These are phyloP conservation scores for Plestiodon gilberti DNA, from an alignment of 2,113 vertebrate genomes.

Conservation along the genomic window DNA sequence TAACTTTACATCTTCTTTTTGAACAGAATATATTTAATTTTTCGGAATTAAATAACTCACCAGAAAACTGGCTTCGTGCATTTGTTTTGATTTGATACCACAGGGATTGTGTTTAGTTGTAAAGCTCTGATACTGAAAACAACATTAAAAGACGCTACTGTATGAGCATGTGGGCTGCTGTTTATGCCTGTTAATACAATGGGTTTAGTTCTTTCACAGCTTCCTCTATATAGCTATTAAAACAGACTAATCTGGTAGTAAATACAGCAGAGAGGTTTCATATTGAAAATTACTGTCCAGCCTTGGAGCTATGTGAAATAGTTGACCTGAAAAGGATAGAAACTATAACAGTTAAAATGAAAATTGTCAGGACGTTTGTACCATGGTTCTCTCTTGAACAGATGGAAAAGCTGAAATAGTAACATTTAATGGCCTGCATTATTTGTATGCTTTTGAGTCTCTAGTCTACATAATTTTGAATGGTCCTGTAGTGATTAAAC, in stretches of 20 bases:
- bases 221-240: background rate
- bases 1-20: background rate
- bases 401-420: no score
- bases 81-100: background rate
- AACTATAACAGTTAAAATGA: background rate
- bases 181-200: background rate
- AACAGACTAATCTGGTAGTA: background rate
- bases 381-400: no score
- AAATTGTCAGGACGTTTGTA: no score
- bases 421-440: no score
- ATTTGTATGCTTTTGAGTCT: no score
- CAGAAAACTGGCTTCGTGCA: background rate
- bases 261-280: background rate
- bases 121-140: background rate
- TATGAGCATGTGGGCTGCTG: background rate
- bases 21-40: background rate
- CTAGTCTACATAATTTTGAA: no score
- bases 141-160: background rate
- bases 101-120: background rate
- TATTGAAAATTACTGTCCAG: background rate
- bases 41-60: background rate
- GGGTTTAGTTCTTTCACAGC: background rate
- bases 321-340: background rate
- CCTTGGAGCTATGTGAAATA: background rate
- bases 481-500: no score